Percentiles rank a stretch among this genome's conserved stretches.
phyloP scores from a whole-genome alignment of 2,113 vertebrate species.

The Coptodon bakossiorum region DNA sequence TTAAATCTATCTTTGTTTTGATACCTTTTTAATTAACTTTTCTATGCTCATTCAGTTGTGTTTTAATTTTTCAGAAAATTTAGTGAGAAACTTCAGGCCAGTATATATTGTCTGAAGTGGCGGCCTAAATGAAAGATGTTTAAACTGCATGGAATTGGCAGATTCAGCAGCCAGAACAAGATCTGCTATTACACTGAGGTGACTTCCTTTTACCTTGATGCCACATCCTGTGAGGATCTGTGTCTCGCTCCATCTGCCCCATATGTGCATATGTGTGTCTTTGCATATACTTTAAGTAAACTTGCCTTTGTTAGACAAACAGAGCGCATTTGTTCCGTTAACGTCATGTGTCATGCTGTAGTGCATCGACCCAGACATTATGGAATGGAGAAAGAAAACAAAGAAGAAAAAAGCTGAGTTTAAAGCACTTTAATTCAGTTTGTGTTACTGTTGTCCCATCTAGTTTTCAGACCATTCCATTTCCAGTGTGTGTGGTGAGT shows the following conservation, averaged over 20 bases:
- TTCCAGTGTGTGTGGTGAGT: not conserved
- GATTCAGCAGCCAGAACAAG: not conserved
- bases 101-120: not conserved
- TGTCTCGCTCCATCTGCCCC: not conserved
- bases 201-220: not conserved
- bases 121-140: not conserved
- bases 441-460: not conserved
- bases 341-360: not conserved
- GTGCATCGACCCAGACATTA: not conserved
- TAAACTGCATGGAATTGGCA: not conserved
- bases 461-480: not conserved
- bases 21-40: not conserved
- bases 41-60: not conserved
- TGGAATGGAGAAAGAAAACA: not conserved
- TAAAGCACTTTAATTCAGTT: not conserved
- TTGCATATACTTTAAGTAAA: not conserved
- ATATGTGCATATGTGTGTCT: not conserved
- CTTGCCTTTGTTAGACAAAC: not conserved
- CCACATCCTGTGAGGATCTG: not conserved
- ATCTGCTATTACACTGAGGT: not conserved
- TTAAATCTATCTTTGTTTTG: not conserved
- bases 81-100: not conserved
- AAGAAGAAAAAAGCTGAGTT: not conserved
- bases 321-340: constrained; percentile 7
- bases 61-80: not conserved